Evolutionary conservation across 2,797 vertebrate species (phyloP).

Genomic region (Dermochelys coriacea): DNA sequence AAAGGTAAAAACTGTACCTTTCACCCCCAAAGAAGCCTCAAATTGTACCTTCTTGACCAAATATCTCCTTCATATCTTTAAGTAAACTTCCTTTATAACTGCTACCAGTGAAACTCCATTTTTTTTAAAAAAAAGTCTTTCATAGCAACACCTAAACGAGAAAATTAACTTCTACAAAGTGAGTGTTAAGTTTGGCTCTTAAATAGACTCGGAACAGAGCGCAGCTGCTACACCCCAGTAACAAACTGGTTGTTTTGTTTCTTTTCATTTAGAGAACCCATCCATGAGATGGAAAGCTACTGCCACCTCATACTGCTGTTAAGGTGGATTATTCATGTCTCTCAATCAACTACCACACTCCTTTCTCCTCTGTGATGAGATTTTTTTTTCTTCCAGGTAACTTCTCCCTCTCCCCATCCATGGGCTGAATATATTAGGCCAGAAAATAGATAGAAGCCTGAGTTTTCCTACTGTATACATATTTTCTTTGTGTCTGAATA

Average conservation of each 20-base stretch:
- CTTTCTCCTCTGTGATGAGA: background rate
- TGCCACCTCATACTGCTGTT: background rate
- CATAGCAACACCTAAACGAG: background rate
- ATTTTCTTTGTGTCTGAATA: too few species aligned
- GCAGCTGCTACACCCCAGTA: background rate
- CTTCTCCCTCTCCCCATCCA: background rate
- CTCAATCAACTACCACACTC: background rate
- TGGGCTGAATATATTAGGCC: background rate
- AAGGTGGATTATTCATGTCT: background rate
- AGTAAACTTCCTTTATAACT: background rate
- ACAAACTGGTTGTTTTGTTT: background rate
- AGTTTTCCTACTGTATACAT: too few species aligned
- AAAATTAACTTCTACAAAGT: background rate
- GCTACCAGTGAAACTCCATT: background rate
- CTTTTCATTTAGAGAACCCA: background rate
- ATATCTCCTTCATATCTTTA: background rate
- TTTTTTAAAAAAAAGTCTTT: background rate
- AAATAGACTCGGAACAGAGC: background rate
- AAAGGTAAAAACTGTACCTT: background rate
- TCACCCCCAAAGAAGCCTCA: background rate
- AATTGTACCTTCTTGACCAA: background rate
- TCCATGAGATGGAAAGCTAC: background rate
- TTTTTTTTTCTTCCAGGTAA: background rate
- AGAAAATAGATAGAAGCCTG: background rate
- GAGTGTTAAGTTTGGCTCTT: background rate